These are phyloP conservation scores for Nowickia ferox DNA, from an alignment of 2,888 invertebrate genomes.

Conservation along the genomic window DNA sequence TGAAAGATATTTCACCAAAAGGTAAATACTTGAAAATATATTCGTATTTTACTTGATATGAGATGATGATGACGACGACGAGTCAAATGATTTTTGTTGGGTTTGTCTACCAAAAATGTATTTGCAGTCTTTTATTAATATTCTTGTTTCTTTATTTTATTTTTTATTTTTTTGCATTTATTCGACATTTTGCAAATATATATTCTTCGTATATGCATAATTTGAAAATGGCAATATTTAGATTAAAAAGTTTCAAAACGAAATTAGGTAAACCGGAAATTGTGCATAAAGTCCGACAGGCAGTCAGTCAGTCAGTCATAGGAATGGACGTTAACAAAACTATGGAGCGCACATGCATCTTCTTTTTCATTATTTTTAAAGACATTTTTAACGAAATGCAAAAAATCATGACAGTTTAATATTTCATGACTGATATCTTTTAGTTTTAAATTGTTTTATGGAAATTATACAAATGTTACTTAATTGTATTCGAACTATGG, in stretches of 20 bases:
- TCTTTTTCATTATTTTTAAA: constrained; percentile 11
- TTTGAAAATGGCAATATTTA: constrained; percentile 65
- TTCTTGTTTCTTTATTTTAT: constrained; percentile 2
- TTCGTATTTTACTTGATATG: constrained; percentile 16
- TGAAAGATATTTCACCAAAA: constrained; percentile 35
- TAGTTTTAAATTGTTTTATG: constrained; percentile 12
- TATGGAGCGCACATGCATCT: background rate
- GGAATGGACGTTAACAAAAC: constrained; percentile 6
- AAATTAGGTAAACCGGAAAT: constrained; percentile 70
- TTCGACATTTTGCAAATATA: constrained; percentile 52
- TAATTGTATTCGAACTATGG: constrained; percentile 1
- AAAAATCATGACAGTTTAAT: constrained; percentile 33
- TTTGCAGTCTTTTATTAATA: constrained; percentile 15
- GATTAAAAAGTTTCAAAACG: constrained; percentile 62
- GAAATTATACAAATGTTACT: background rate
- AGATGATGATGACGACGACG: constrained; percentile 3
- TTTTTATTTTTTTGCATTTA: constrained; percentile 35
- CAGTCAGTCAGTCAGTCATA: background rate
- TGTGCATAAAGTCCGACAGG: constrained; percentile 41
- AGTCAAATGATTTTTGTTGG: constrained; percentile 11
- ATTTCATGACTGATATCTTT: constrained; percentile 18
- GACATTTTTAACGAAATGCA: constrained; percentile 9
- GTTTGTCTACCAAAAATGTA: constrained; percentile 30
- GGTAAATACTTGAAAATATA: constrained; percentile 43
- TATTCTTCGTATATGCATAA: constrained; percentile 9